A percentile compares a stretch with the other conserved stretches of the same genome.
phyloP scores from a whole-genome alignment of 2,797 vertebrate species.

The Sternarchorhynchus goeldii region DNA sequence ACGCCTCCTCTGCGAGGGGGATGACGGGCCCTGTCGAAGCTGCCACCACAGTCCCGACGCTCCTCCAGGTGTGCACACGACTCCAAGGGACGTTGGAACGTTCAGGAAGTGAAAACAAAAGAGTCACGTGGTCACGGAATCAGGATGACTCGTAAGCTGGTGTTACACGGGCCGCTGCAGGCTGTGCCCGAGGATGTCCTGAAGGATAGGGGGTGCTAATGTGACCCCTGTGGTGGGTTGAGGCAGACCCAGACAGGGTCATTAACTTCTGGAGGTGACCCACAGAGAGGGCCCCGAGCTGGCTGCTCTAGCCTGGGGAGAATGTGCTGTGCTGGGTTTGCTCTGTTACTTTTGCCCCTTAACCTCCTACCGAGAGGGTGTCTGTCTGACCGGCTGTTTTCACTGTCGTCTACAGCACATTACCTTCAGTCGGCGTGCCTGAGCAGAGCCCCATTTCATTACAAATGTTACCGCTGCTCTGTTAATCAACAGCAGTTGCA shows the following conservation, averaged over 20 bases:
- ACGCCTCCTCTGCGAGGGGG: conserved; percentile 74
- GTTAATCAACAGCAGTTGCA: neutral
- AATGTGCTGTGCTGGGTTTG: conserved; percentile 42
- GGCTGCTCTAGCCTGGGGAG: conserved; percentile 46
- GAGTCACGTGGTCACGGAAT: conserved; percentile 2
- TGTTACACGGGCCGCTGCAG: conserved; percentile 33
- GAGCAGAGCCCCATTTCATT: conserved; percentile 25
- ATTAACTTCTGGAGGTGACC: conserved; percentile 58
- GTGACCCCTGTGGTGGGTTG: conserved; percentile 49
- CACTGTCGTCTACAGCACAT: conserved; percentile 40
- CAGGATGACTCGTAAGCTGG: conserved; percentile 19
- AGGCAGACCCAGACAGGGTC: conserved; percentile 51
- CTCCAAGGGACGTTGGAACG: conserved; percentile 10
- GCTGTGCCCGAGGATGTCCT: conserved; percentile 40
- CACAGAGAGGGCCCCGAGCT: conserved; percentile 49
- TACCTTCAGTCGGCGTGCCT: conserved; percentile 35
- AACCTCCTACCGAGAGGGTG: conserved; percentile 56
- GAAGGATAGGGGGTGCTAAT: conserved; percentile 45
- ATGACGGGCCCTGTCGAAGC: conserved; percentile 43
- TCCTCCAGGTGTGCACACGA: conserved; percentile 19
- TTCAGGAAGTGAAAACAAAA: conserved; percentile 23
- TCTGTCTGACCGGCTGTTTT: conserved; percentile 55
- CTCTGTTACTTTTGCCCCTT: conserved; percentile 48
- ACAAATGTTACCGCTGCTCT: conserved; percentile 3
- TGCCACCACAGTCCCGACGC: neutral